phyloP scores from a whole-genome alignment of 2,113 vertebrate species.

The Strigops habroptila region DNA sequence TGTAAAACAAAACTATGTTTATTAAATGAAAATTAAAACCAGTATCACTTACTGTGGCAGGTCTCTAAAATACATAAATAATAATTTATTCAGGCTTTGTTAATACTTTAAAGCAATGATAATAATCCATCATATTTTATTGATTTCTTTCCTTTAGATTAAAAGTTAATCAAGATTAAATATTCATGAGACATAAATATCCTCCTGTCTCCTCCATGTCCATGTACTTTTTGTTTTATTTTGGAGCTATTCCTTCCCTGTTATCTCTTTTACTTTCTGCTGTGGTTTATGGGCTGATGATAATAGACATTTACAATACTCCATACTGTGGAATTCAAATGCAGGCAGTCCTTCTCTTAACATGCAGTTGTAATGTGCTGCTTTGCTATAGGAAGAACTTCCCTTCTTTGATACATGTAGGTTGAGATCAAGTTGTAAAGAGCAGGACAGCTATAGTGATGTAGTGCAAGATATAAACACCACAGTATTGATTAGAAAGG shows the following conservation, averaged over 20 bases:
- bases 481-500: neutral
- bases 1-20: neutral
- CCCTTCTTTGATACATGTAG: neutral
- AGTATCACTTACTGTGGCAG: neutral
- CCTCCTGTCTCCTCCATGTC: neutral
- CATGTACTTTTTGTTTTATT: neutral
- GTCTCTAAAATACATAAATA: slow-evolving; percentile 4
- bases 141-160: slow-evolving; percentile 14
- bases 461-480: neutral
- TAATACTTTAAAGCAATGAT: slow-evolving; percentile 30
- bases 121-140: slow-evolving; percentile 32
- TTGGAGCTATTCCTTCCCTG: neutral
- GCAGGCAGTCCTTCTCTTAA: no score
- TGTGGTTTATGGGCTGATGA: neutral
- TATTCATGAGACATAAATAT: slow-evolving; percentile 41
- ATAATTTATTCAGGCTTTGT: slow-evolving; percentile 34
- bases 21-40: neutral
- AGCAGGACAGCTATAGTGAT: neutral
- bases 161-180: slow-evolving; percentile 14
- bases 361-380: neutral
- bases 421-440: neutral
- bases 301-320: neutral
- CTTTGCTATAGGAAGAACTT: neutral
- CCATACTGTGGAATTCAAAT: neutral
- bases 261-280: neutral